These are phyloP conservation scores for Scyliorhinus canicula DNA, from an alignment of 2,797 vertebrate genomes.

Conservation along the genomic window DNA sequence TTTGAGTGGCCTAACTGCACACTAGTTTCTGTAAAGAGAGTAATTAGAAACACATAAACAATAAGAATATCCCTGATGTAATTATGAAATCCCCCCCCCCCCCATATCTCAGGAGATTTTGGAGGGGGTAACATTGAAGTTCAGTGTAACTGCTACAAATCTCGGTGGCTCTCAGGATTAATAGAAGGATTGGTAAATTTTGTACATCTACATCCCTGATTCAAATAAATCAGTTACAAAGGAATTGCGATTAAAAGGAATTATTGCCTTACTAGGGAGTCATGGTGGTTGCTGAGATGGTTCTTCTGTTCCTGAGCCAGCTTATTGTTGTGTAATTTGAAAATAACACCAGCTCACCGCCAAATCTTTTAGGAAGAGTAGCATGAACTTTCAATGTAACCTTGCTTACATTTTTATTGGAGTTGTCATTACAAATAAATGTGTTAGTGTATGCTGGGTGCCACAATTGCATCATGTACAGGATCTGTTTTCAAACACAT, in stretches of 20 bases:
- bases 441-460: not conserved
- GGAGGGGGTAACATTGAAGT: not conserved
- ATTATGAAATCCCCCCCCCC: not conserved
- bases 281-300: not conserved
- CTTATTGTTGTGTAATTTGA: not conserved
- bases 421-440: not conserved
- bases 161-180: not conserved
- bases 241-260: not conserved
- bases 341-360: not conserved
- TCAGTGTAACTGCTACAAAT: not conserved
- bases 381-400: not conserved
- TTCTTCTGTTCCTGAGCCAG: not conserved
- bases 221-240: slow-evolving; percentile 9
- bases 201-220: not conserved
- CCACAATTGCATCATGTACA: not conserved
- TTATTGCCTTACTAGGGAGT: not conserved
- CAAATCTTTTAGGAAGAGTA: not conserved
- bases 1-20: not conserved
- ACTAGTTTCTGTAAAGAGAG: not conserved
- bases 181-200: slow-evolving; percentile 7
- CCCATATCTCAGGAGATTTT: not conserved
- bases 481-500: not conserved
- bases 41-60: not conserved
- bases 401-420: not conserved
- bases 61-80: not conserved